phyloP scores from a whole-genome alignment of 2,797 vertebrate species.

The Cossypha heuglini region DNA sequence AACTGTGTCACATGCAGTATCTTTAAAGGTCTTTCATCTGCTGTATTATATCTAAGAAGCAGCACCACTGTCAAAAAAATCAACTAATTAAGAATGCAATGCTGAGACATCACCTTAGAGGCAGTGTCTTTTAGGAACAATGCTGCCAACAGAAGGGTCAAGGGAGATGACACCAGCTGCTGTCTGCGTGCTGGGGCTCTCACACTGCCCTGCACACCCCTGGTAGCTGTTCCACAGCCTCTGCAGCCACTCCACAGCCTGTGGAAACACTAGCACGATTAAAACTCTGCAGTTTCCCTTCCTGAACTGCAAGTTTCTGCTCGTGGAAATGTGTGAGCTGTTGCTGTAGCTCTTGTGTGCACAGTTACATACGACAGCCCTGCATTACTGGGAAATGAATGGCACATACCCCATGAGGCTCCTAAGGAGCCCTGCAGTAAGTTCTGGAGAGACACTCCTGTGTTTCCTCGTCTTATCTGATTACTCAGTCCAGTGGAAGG shows the following conservation, averaged over 20 bases:
- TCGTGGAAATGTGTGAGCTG: background rate
- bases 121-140: slow-evolving; percentile 43
- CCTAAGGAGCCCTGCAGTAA: background rate
- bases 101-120: slow-evolving; percentile 56
- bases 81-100: slow-evolving; percentile 53
- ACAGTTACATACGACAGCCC: background rate
- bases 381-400: background rate
- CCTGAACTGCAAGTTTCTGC: background rate
- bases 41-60: background rate
- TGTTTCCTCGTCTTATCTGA: background rate
- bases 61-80: slow-evolving; percentile 49
- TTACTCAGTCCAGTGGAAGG: slow-evolving; percentile 46
- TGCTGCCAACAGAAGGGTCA: slow-evolving; percentile 43
- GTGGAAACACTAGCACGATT: background rate
- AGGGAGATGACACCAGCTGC: background rate
- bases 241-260: background rate
- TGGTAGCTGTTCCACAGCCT: background rate
- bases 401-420: background rate
- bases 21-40: slow-evolving; percentile 84
- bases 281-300: background rate
- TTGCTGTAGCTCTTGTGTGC: background rate
- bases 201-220: background rate
- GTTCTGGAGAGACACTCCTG: background rate
- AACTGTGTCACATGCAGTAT: background rate
- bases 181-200: background rate